Conservation (phyloP, 2,888 invertebrate species). For the Standfussiana lucernea region DNA sequence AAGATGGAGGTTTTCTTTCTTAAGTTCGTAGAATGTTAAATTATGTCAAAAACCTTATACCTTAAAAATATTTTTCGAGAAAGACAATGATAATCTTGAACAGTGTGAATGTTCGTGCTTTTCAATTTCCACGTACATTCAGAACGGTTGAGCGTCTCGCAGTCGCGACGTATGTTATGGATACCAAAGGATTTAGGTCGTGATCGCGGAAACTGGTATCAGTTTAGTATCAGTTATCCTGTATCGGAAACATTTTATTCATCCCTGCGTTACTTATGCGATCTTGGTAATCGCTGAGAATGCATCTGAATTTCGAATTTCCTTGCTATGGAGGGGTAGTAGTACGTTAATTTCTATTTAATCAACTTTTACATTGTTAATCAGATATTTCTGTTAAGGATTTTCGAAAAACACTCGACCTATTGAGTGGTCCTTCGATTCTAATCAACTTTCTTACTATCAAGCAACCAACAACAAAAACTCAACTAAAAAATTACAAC, state of each 20-base stretch:
- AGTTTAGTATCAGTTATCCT: slow-evolving; percentile 7
- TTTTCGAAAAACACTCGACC: not conserved
- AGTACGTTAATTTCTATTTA: not conserved
- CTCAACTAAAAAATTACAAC: too few species aligned
- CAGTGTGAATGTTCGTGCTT: not conserved
- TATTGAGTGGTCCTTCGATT: not conserved
- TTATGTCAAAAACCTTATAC: too few species aligned
- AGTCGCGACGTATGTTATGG: slow-evolving; percentile 21
- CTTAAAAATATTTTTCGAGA: not conserved
- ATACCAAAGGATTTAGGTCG: slow-evolving; percentile 45
- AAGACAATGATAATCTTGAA: not conserved
- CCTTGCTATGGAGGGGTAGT: not conserved
- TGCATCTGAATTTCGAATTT: not conserved
- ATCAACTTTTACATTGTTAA: not conserved
- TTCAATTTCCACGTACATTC: slow-evolving; percentile 1
- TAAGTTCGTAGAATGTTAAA: too few species aligned
- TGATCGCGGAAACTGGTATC: slow-evolving; percentile 28
- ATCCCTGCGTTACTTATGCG: slow-evolving; percentile 37
- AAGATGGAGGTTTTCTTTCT: too few species aligned
- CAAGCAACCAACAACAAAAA: too few species aligned
- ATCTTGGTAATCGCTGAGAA: slow-evolving; percentile 7
- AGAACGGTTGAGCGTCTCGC: slow-evolving; percentile 5
- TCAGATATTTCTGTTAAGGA: not conserved
- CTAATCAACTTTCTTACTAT: not conserved
- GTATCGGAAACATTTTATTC: slow-evolving; percentile 19